Percentiles rank a stretch among this genome's conserved stretches.
These are phyloP conservation scores for Ormyrus rosae DNA, from an alignment of 2,888 invertebrate genomes.

Conservation along the genomic window DNA sequence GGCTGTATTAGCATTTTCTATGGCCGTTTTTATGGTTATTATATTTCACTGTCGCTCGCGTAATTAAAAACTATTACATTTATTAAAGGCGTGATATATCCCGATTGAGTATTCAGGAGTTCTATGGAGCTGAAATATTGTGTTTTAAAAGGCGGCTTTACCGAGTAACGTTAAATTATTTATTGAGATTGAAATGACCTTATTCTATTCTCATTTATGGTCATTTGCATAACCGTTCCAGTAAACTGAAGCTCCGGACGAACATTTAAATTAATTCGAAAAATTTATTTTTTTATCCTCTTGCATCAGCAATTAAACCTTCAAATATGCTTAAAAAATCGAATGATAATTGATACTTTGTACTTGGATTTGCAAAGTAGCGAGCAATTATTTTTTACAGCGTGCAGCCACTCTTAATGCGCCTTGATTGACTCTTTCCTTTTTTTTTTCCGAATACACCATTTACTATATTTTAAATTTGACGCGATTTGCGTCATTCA, in stretches of 20 bases:
- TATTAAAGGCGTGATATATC: background rate
- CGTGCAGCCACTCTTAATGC: no score
- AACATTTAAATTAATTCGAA: background rate
- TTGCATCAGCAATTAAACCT: background rate
- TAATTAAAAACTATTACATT: background rate
- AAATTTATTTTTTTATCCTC: background rate
- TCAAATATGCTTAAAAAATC: no score
- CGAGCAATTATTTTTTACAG: no score
- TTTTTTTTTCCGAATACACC: no score
- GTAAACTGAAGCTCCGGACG: background rate
- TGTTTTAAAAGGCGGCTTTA: background rate
- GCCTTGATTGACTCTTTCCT: no score
- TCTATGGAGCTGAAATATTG: background rate
- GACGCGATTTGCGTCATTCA: no score
- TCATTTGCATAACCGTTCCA: constrained; percentile 14
- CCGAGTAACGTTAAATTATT: background rate
- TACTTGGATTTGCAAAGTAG: no score
- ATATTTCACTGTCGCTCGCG: background rate
- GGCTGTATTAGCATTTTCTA: background rate
- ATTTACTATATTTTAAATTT: no score
- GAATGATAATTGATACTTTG: no score
- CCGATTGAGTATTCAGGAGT: background rate
- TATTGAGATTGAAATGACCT: constrained; percentile 15
- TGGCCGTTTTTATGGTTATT: background rate
- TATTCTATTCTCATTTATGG: constrained; percentile 9